Evolutionary conservation across 2,888 invertebrate genomes (phyloP).

Genomic region (Nymphalis polychloros): DNA sequence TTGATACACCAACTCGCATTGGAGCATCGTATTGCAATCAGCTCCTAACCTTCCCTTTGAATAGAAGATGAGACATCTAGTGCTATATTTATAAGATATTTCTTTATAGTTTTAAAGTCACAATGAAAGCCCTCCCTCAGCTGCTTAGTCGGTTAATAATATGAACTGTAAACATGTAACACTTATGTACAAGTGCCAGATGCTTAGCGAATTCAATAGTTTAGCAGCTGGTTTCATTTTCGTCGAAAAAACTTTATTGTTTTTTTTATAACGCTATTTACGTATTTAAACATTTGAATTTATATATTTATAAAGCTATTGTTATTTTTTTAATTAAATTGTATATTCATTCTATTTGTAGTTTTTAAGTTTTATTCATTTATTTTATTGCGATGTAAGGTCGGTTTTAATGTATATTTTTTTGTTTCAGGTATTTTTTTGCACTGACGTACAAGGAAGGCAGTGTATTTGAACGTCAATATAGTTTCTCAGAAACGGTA

Average conservation of each 20-base stretch:
- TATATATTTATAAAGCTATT: neutral
- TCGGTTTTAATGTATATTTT: neutral
- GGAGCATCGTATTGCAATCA: too few relatives aligned
- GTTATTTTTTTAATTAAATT: neutral
- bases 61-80: too few relatives aligned
- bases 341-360: neutral
- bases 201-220: neutral
- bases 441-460: neutral
- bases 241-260: neutral
- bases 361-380: neutral
- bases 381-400: neutral
- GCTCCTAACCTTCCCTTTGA: too few relatives aligned
- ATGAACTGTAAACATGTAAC: neutral
- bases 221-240: neutral
- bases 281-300: neutral
- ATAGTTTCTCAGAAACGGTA: neutral
- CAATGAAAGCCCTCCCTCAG: neutral
- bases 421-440: slow-evolving; percentile 8
- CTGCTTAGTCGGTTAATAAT: neutral
- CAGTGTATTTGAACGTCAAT: neutral
- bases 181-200: neutral
- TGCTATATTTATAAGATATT: too few relatives aligned
- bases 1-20: too few relatives aligned
- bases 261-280: neutral
- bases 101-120: too few relatives aligned